phyloP scores from a whole-genome alignment of 2,113 vertebrate genomes.

The Epinephelus moara region DNA sequence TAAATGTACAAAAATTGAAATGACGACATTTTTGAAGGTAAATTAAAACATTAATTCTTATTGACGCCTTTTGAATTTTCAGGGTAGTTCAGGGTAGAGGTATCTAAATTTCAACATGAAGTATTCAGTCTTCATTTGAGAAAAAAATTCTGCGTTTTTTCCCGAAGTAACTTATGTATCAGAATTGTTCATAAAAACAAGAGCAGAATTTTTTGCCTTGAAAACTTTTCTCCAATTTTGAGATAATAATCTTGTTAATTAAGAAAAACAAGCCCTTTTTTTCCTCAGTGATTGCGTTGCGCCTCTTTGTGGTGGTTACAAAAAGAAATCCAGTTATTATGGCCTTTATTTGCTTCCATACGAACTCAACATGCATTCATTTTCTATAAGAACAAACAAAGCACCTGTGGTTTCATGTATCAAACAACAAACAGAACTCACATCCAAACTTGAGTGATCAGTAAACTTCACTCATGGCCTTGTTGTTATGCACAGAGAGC shows the following conservation, averaged over 20 bases:
- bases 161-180: too few species aligned
- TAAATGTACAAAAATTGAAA: too few species aligned
- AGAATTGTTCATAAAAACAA: too few species aligned
- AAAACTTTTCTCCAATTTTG: too few species aligned
- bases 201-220: too few species aligned
- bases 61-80: neutral
- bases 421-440: neutral
- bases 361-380: neutral
- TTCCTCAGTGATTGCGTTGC: too few species aligned
- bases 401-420: neutral
- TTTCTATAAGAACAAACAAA: neutral
- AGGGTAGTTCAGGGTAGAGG: neutral
- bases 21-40: too few species aligned
- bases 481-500: constrained; percentile 88
- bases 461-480: constrained; percentile 69
- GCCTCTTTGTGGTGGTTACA: neutral
- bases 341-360: constrained; percentile 35
- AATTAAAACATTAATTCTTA: neutral
- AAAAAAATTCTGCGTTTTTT: too few species aligned
- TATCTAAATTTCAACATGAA: neutral
- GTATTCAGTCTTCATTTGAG: neutral
- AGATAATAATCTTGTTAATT: too few species aligned
- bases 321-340: neutral
- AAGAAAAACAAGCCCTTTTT: too few species aligned
- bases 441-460: neutral